These are phyloP conservation scores for Hymenochirus boettgeri DNA, from an alignment of 2,113 vertebrate genomes.

Conservation along the genomic window DNA sequence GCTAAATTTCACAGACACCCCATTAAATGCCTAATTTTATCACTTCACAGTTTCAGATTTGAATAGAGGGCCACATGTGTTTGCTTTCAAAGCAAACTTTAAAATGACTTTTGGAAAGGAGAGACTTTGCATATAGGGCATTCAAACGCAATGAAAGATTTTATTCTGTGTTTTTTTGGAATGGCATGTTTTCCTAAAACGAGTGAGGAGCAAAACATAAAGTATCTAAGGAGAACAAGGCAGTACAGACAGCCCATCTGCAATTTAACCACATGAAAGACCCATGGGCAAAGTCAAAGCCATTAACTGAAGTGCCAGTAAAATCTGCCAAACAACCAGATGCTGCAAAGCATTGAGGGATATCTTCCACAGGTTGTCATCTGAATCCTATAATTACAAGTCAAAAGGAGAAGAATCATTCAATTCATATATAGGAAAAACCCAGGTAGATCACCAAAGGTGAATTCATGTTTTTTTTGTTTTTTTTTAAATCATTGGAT, in stretches of 20 bases:
- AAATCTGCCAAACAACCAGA: conserved; percentile 61
- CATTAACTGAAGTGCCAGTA: conserved; percentile 58
- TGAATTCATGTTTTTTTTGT: not conserved
- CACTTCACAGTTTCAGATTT: conserved; percentile 40
- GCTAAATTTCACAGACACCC: conserved; percentile 42
- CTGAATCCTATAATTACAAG: conserved; percentile 45
- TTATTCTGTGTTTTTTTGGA: conserved; percentile 29
- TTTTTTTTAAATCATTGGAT: not conserved
- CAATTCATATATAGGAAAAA: conserved; percentile 8
- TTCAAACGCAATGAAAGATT: conserved; percentile 43
- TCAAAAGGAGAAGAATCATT: conserved; percentile 42
- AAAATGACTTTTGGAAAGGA: conserved; percentile 41
- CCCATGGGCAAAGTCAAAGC: conserved; percentile 52
- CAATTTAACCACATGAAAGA: conserved; percentile 62
- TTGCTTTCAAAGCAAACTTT: conserved; percentile 46
- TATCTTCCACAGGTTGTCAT: conserved; percentile 45
- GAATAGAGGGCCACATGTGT: conserved; percentile 38
- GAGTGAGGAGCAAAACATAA: conserved; percentile 42
- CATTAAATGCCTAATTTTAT: conserved; percentile 43
- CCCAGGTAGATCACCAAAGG: conserved; percentile 27
- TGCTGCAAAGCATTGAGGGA: conserved; percentile 47
- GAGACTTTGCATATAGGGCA: conserved; percentile 30
- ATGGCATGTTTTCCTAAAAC: conserved; percentile 38
- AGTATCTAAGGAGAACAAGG: conserved; percentile 51
- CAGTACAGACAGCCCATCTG: conserved; percentile 56